Evolutionary conservation across 2,797 vertebrate species (phyloP).

Genomic region (Acipenser ruthenus): DNA sequence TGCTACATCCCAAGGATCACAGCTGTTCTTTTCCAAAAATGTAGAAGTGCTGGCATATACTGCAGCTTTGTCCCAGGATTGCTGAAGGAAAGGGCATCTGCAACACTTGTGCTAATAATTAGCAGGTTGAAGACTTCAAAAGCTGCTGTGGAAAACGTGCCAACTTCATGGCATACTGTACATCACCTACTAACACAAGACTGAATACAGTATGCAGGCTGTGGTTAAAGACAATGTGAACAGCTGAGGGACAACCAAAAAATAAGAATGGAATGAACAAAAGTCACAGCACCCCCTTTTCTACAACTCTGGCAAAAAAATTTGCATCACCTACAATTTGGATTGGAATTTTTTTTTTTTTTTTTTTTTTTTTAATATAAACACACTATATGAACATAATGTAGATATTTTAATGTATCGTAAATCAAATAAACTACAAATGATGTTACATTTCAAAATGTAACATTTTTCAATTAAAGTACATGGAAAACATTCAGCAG

Average conservation of each 20-base stretch:
- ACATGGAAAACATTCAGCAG: too few relatives aligned
- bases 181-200: background rate
- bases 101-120: slow-evolving; percentile 17
- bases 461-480: too few relatives aligned
- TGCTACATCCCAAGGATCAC: slow-evolving; percentile 7
- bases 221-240: background rate
- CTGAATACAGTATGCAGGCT: background rate
- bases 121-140: slow-evolving; percentile 17
- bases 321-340: too few relatives aligned
- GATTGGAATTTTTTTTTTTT: too few relatives aligned
- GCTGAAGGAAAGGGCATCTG: slow-evolving; percentile 7
- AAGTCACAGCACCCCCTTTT: background rate
- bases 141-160: background rate
- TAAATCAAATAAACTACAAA: too few relatives aligned
- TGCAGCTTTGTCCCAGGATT: background rate
- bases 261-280: background rate
- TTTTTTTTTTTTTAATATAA: too few relatives aligned
- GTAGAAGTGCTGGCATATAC: slow-evolving; percentile 7
- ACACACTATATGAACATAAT: too few relatives aligned
- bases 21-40: background rate
- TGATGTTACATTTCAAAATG: too few relatives aligned
- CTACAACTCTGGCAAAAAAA: too few relatives aligned
- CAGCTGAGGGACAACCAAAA: background rate
- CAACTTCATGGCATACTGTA: background rate
- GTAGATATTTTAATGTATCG: too few relatives aligned